Conservation (phyloP, 2,797 vertebrate species). For the Naso thynnoides region DNA sequence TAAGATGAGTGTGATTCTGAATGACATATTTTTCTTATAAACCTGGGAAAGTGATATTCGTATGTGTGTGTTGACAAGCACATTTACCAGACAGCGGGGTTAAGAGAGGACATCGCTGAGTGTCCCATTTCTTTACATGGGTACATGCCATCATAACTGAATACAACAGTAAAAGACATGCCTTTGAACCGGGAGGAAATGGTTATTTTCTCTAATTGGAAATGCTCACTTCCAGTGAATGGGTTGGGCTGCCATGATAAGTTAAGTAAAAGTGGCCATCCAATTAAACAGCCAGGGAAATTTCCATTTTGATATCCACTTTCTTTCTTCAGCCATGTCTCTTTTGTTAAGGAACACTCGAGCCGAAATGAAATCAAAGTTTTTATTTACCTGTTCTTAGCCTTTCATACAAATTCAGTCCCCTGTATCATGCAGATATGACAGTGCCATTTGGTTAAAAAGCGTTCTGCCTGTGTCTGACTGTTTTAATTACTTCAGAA, state of each 20-base stretch:
- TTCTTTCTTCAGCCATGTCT: slow-evolving; percentile 78
- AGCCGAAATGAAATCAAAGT: slow-evolving; percentile 87
- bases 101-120: slow-evolving; percentile 42
- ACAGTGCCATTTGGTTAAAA: slow-evolving; percentile 79
- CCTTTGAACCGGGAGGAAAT: slow-evolving; percentile 75
- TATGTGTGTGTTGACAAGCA: slow-evolving; percentile 28
- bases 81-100: slow-evolving; percentile 57
- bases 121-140: slow-evolving; percentile 73
- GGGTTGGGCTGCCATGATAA: slow-evolving; percentile 81
- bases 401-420: slow-evolving; percentile 76
- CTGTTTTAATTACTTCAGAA: slow-evolving; percentile 87
- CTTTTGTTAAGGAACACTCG: slow-evolving; percentile 86
- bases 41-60: slow-evolving; percentile 35
- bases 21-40: slow-evolving; percentile 49
- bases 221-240: slow-evolving; percentile 84
- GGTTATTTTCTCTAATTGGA: slow-evolving; percentile 81
- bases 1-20: slow-evolving; percentile 50
- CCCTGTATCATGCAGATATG: slow-evolving; percentile 84
- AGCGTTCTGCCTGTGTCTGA: slow-evolving; percentile 64
- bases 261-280: slow-evolving; percentile 85
- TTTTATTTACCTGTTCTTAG: slow-evolving; percentile 84
- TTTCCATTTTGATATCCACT: slow-evolving; percentile 81
- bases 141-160: slow-evolving; percentile 65
- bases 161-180: slow-evolving; percentile 61
- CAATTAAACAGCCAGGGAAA: slow-evolving; percentile 86